Evolutionary conservation across 2,113 vertebrate species (phyloP), one percentile per base, ranked within the genome.

Genomic region (Centropristis striata): DNA sequence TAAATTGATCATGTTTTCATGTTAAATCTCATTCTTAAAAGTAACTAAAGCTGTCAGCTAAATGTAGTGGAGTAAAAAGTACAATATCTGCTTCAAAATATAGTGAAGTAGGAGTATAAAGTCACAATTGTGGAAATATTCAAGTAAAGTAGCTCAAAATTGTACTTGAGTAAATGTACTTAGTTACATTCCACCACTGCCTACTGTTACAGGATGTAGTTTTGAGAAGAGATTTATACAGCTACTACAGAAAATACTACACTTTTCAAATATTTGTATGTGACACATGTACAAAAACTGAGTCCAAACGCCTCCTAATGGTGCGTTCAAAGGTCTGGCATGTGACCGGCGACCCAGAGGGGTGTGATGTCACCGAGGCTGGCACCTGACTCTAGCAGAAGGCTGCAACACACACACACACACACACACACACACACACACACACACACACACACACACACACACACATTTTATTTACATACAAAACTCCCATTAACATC

Each of bases 281-380:
- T 54, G 37, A 7, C 12, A 25, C 32, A 32, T 32, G 32, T 32
- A 32, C 32, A 32, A 32, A 3, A 32, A 32, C 32, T 32, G 8
- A 2, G 9, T 13, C 8, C 21, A 37, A 37, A 12, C 1, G 28
- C 46, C 4, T 16, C 4, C 36, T n/a, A 61, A 63, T 15, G 6
- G n/a, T n/a, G 10, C 15, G 12, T 23, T 65, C 23, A 5, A n/a
- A 50, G 32, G 60, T 46, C 25, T 72, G 27, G 71, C 55, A 50
- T 44, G 50, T 39, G 28, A 28, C 32, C 32, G 51, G 66, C 42
- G 46, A 41, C 58, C 20, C 32, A 16, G 36, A 55, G 11, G 28
- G 78, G 49, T 74, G 58, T 57, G 37, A 58, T 69, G 50, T 44
- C 64, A 75, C 59, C 27, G 50, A 51, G 50, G 2, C 37, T 64